Evolutionary conservation across 2,113 vertebrate genomes (phyloP).

Genomic region (Motacilla tschutschensis): DNA sequence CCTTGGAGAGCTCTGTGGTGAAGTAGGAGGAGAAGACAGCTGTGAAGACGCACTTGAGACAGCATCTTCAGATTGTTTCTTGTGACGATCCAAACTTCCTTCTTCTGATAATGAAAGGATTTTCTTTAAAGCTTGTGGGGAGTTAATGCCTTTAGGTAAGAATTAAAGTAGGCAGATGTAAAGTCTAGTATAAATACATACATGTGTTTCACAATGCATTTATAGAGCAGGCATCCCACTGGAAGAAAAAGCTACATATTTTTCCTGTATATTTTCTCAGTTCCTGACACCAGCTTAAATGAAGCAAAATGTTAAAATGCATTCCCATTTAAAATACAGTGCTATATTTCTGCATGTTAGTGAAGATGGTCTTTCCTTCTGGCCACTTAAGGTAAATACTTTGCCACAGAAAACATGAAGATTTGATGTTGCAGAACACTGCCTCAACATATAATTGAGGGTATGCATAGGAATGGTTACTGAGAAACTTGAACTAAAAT

Average conservation of each 20-base stretch:
- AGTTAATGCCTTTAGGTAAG: conserved; percentile 86
- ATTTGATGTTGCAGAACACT: background rate
- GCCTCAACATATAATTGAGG: background rate
- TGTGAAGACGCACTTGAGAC: conserved; percentile 89
- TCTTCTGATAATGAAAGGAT: conserved; percentile 96
- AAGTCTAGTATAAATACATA: background rate
- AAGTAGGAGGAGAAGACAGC: conserved; percentile 91
- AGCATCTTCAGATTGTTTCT: conserved; percentile 85
- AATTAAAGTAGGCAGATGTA: background rate
- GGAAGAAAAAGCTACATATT: background rate
- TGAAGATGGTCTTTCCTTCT: background rate
- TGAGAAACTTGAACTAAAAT: background rate
- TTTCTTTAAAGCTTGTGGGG: conserved; percentile 97
- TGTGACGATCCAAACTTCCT: conserved; percentile 85
- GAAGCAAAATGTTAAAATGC: background rate
- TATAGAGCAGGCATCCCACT: background rate
- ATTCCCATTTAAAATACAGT: background rate
- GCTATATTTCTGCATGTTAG: background rate
- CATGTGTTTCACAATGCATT: background rate
- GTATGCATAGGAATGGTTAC: background rate
- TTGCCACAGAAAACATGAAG: background rate
- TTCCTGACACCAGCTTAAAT: background rate
- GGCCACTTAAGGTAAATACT: background rate
- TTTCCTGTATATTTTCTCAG: background rate
- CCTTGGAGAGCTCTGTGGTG: conserved; percentile 94